These are phyloP conservation scores for Pipistrellus pygmaeus DNA, from an alignment of 2,797 vertebrate genomes.

Conservation along the genomic window DNA sequence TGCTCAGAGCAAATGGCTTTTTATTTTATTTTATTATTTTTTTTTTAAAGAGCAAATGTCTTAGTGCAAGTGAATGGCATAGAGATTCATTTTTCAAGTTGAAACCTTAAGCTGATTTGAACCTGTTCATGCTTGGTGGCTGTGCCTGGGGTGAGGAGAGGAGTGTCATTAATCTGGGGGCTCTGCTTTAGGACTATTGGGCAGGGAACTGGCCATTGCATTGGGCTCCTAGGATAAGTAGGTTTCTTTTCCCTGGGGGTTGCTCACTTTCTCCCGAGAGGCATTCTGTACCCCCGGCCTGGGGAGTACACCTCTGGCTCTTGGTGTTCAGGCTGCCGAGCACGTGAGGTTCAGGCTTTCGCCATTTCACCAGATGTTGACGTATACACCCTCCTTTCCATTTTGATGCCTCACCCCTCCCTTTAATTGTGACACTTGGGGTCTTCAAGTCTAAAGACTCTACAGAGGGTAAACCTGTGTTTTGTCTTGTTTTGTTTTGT, in stretches of 20 bases:
- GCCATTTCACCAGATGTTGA: neutral
- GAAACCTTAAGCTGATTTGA: neutral
- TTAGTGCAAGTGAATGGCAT: neutral
- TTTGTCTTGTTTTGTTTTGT: too few species aligned
- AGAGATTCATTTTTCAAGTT: neutral
- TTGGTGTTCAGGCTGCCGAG: neutral
- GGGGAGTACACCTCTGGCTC: neutral
- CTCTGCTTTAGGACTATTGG: neutral
- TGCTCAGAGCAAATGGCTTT: neutral
- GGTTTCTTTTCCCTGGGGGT: neutral
- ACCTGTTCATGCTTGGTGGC: neutral
- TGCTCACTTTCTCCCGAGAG: neutral
- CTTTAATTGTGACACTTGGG: neutral
- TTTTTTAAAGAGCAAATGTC: neutral
- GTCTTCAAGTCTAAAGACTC: neutral
- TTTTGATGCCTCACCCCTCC: neutral
- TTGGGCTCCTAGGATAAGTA: neutral
- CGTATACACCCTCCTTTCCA: neutral
- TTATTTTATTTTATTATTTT: neutral
- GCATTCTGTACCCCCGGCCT: neutral
- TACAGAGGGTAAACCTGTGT: neutral
- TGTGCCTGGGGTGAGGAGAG: neutral
- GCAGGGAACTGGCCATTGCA: too few species aligned
- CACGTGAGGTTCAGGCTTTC: neutral
- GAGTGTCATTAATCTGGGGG: neutral